Base-by-base conservation (phyloP, 2,797 vertebrate genomes). In the Cichlasoma orientale region DNA sequence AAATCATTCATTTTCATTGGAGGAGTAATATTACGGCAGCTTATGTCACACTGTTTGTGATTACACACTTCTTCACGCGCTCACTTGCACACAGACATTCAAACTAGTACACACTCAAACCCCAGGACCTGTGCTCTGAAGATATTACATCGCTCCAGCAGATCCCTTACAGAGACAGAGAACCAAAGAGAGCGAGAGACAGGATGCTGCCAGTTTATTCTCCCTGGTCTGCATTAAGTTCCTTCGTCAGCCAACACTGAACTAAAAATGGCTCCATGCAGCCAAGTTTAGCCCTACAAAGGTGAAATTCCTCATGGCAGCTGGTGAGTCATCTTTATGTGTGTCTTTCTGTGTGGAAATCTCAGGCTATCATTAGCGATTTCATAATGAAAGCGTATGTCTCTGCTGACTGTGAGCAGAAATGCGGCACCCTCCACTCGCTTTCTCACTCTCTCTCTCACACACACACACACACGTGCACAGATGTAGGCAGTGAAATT, bases 201-300 rank as follows among this genome's bases (percentile, higher is more conserved):
- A 44, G 72, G 77, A 31, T 77, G 79, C 69, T 79, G 84, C 75
- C 83, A 81, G 75, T 77, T 73, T 78, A 44, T 82, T 88, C 86
- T 88, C 63, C 41, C 36, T 78, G 73, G 73, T 90, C 87, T 87
- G 84, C 61, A 79, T 87, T 86, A 82, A 83, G 82, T 84, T 86
- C 80, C 74, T 82, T 77, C 66, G 82, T 89, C 90, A 88, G 89
- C 87, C 83, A 90, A 86, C 86, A 76, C 80, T 41, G 56, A 83
- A 87, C 92, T 93, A 94, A 94, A 94, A 94, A 94, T 92, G 91
- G 90, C 85, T 88, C 80, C 41, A 36, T 58, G 76, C 78, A 79
- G 89, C 94, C 92, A 91, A 90, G 90, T 94, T 93, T 93, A 95
- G 92, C 88, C 89, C 76, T 23, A 81, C 88, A 91, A 91, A 91